Evolutionary conservation across 2,888 invertebrate species (phyloP), one percentile per base, ranked within the genome.

Genomic region (Drosophila prostipennis): DNA sequence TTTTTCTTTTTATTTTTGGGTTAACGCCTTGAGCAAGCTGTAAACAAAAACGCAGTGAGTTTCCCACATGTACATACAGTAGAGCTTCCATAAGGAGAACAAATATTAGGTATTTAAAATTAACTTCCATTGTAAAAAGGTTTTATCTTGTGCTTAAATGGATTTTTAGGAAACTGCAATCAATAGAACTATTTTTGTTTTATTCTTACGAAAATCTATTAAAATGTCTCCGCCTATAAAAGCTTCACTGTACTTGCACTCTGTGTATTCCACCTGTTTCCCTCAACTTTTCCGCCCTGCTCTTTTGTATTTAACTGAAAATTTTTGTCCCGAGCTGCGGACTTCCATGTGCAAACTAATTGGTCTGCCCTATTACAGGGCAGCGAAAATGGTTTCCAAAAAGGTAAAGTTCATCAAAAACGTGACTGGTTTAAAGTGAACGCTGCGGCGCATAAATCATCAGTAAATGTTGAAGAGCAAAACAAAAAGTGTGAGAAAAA

Each of bases 361-460:
- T 78, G 52, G 48, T 43, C 37, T 16, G 32, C 4, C 19, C 60
- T 23, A 45, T 29, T 57, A 39, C 45, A 34, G 7, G 19, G 11
- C 54, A 37, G 37, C 36, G 51, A 52, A 67, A 48, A 56, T 65
- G 16, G 3, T 36, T 40, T 29, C 14, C 32, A 42, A 48, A 71
- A 58, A n/a, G 48, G 32, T 16, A 48, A 45, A 69, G 76, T 77
- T 72, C 57, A 74, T 75, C 55, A 74, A 74, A 75, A 53, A 49
- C 54, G 51, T 68, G 65, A 58, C 36, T 43, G 58, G 34, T 14
- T 53, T 56, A 42, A 57, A 73, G 65, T 43, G 48, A 55, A 51
- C 60, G 67, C 58, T 63, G 78, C 59, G 64, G 60, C 65, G 74
- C 72, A 76, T 81, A 85, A 85, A 81, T 81, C 74, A 79, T 70